A percentile compares a stretch with the other conserved stretches of the same genome.
phyloP scores from a whole-genome alignment of 64 coral and sea anemone species.

The Catalaphyllia jardinei region DNA sequence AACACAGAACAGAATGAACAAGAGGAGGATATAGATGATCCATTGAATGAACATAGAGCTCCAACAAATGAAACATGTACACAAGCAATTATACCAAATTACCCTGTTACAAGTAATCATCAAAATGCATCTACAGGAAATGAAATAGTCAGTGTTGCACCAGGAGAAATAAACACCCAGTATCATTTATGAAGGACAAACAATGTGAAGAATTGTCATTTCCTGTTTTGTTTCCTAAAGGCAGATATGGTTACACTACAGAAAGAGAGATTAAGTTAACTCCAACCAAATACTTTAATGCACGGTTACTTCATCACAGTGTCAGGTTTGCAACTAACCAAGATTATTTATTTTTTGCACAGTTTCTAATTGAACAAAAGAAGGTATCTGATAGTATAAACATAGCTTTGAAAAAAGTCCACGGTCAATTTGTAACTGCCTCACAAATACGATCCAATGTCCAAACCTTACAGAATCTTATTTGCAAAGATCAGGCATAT shows the following conservation, averaged over 20 bases:
- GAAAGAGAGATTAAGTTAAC: too few relatives aligned
- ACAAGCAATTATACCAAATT: too few relatives aligned
- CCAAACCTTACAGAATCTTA: too few relatives aligned
- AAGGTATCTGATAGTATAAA: background rate
- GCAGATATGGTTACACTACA: too few relatives aligned
- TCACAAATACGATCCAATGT: constrained; percentile 16
- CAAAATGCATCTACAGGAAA: constrained; percentile 37
- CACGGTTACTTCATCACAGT: constrained; percentile 40
- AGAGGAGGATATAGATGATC: too few relatives aligned
- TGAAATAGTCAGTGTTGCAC: constrained; percentile 34
- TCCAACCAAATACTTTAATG: too few relatives aligned
- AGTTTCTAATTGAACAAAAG: constrained; percentile 43
- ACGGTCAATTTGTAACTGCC: constrained; percentile 30
- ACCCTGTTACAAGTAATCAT: constrained; percentile 40
- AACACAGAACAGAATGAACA: constrained; percentile 6
- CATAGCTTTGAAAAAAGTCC: constrained; percentile 35
- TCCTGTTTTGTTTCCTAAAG: too few relatives aligned
- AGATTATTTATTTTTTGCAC: constrained; percentile 44
- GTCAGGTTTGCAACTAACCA: constrained; percentile 42
- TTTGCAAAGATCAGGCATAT: constrained; percentile 49
- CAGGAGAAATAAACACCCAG: constrained; percentile 10
- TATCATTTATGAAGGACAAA: too few relatives aligned
- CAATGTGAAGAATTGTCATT: too few relatives aligned
- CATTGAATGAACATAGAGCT: constrained; percentile 49
- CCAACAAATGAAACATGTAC: too few relatives aligned